Percentiles rank a stretch among this genome's conserved stretches.
phyloP scores from a whole-genome alignment of 2,888 invertebrate genomes.

The Phlogophora meticulosa region DNA sequence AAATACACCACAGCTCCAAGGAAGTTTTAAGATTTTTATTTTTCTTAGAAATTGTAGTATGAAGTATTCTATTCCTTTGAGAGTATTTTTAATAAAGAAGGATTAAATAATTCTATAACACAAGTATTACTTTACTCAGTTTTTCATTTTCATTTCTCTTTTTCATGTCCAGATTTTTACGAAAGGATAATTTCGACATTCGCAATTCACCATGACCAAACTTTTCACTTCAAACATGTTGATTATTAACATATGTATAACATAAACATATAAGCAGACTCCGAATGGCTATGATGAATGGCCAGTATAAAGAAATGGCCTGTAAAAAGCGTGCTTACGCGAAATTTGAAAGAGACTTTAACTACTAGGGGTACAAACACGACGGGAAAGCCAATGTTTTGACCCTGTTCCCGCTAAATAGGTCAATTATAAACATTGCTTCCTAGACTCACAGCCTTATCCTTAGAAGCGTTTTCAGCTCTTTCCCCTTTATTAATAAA shows the following conservation, averaged over 20 bases:
- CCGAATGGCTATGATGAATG: constrained; percentile 50
- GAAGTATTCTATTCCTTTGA: background rate
- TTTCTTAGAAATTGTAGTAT: background rate
- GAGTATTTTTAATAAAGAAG: background rate
- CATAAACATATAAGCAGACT: constrained; percentile 20
- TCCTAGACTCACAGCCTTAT: constrained; percentile 46
- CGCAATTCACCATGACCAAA: constrained; percentile 12
- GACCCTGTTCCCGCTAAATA: constrained; percentile 61
- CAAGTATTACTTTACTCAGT: background rate
- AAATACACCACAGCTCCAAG: constrained; percentile 21
- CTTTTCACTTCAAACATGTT: constrained; percentile 39
- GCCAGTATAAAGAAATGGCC: constrained; percentile 49
- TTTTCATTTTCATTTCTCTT: constrained; percentile 8
- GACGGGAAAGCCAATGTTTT: constrained; percentile 57
- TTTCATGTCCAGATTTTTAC: background rate
- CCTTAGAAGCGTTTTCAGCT: constrained; percentile 24
- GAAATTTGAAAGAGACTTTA: constrained; percentile 57
- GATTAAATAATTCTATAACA: constrained; percentile 6
- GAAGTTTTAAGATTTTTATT: constrained; percentile 7
- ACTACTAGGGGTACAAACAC: constrained; percentile 42
- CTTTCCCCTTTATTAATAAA: constrained; percentile 3
- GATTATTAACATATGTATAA: constrained; percentile 41
- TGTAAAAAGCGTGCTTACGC: constrained; percentile 50
- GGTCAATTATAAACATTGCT: constrained; percentile 70
- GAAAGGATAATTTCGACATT: constrained; percentile 28